Evolutionary conservation across 2,888 invertebrate species (phyloP).

Genomic region (Papilio protenor): DNA sequence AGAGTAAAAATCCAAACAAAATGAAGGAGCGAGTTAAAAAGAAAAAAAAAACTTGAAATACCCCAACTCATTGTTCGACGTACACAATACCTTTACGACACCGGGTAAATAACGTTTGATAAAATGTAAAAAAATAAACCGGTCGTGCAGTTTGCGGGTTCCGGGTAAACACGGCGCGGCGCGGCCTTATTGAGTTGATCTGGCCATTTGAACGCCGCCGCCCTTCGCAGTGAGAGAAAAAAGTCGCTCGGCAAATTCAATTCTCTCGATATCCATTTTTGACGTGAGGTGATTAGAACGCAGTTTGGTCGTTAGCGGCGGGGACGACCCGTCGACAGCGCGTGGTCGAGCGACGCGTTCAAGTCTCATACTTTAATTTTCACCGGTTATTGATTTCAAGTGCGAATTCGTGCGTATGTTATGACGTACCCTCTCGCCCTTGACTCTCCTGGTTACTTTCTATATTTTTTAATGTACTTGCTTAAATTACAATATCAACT

Average conservation of each 20-base stretch:
- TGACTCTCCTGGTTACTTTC: constrained; percentile 39
- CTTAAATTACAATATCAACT: neutral
- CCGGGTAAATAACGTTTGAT: constrained; percentile 80
- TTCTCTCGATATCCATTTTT: constrained; percentile 83
- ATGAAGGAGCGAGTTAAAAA: constrained; percentile 37
- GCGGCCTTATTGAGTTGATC: constrained; percentile 82
- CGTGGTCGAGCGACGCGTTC: constrained; percentile 50
- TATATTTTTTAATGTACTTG: neutral
- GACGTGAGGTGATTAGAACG: constrained; percentile 83
- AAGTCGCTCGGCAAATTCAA: constrained; percentile 76
- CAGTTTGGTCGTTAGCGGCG: constrained; percentile 80
- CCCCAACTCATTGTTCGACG: constrained; percentile 73
- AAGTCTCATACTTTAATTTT: constrained; percentile 64
- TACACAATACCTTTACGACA: constrained; percentile 82
- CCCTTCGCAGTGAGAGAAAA: constrained; percentile 72
- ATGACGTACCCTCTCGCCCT: constrained; percentile 45
- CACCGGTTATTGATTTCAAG: constrained; percentile 61
- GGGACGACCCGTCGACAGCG: constrained; percentile 55
- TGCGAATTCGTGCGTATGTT: constrained; percentile 50
- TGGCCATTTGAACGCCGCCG: constrained; percentile 81
- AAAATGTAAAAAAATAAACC: constrained; percentile 76
- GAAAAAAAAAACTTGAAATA: constrained; percentile 65
- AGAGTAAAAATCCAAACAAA: constrained; percentile 58
- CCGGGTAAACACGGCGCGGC: constrained; percentile 80
- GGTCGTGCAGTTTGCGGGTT: constrained; percentile 76